phyloP scores from a whole-genome alignment of 2,888 invertebrate species.

The Drosophila nigricruria region DNA sequence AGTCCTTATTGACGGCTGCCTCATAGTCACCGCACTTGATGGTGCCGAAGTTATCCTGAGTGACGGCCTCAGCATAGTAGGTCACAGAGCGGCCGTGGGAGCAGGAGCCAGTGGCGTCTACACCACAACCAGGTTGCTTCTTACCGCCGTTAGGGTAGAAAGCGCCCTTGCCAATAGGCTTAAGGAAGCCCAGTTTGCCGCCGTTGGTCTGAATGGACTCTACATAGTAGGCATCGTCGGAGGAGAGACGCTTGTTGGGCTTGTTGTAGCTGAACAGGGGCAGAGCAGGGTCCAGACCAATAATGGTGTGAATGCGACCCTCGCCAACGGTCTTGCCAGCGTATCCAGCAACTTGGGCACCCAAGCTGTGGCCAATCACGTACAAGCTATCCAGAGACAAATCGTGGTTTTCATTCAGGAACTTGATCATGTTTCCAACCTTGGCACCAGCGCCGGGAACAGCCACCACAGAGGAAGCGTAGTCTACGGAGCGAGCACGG shows the following conservation, averaged over 20 bases:
- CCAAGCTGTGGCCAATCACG: slow-evolving; percentile 87
- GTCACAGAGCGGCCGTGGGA: slow-evolving; percentile 84
- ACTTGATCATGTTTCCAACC: slow-evolving; percentile 74
- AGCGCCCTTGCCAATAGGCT: slow-evolving; percentile 84
- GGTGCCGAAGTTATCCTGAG: slow-evolving; percentile 57
- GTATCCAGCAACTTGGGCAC: slow-evolving; percentile 87
- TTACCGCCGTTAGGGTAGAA: slow-evolving; percentile 86
- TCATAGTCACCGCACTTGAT: slow-evolving; percentile 58
- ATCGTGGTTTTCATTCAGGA: slow-evolving; percentile 85
- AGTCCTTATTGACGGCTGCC: slow-evolving; percentile 75
- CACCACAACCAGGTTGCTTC: slow-evolving; percentile 86
- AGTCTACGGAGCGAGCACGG: slow-evolving; percentile 86
- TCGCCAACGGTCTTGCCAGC: slow-evolving; percentile 86
- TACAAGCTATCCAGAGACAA: slow-evolving; percentile 85
- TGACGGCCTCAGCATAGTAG: slow-evolving; percentile 85
- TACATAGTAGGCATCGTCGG: slow-evolving; percentile 76
- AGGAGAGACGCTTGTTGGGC: slow-evolving; percentile 61
- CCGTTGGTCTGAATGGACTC: slow-evolving; percentile 82
- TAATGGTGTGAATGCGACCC: slow-evolving; percentile 87
- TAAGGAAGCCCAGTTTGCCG: slow-evolving; percentile 72
- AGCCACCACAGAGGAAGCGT: slow-evolving; percentile 86
- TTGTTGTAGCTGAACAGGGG: slow-evolving; percentile 68
- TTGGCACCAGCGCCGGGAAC: slow-evolving; percentile 67
- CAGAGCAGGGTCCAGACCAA: slow-evolving; percentile 84
- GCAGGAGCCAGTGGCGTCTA: slow-evolving; percentile 82